Evolutionary conservation across 2,888 invertebrate genomes (phyloP).

Genomic region (Stictocephala bisonia): DNA sequence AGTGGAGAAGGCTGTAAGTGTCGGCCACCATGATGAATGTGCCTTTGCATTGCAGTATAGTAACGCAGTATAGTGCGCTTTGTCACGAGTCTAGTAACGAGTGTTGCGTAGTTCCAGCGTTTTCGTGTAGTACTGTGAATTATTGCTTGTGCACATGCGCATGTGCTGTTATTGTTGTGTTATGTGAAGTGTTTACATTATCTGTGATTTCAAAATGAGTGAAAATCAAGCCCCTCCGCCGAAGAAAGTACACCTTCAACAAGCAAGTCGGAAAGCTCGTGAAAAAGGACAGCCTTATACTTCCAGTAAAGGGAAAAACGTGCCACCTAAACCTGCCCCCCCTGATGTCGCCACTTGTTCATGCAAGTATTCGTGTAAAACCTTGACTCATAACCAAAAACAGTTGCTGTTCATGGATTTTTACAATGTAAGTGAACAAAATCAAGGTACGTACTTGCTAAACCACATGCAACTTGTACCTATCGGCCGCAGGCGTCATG

Average conservation of each 20-base stretch:
- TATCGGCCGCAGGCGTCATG: slow-evolving; percentile 36
- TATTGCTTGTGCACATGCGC: background rate
- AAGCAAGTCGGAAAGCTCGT: slow-evolving; percentile 23
- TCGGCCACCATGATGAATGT: slow-evolving; percentile 44
- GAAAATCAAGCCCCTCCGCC: slow-evolving; percentile 5
- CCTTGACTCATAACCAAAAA: slow-evolving; percentile 27
- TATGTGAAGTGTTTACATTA: background rate
- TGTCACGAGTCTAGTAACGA: too few species aligned
- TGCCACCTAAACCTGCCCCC: slow-evolving; percentile 21
- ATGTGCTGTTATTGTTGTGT: too few species aligned
- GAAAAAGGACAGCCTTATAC: slow-evolving; percentile 39
- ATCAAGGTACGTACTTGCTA: slow-evolving; percentile 37
- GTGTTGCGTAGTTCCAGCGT: slow-evolving; percentile 2
- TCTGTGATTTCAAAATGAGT: slow-evolving; percentile 1
- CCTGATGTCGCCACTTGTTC: slow-evolving; percentile 26
- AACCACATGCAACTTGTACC: slow-evolving; percentile 43
- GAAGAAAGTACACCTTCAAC: slow-evolving; percentile 21
- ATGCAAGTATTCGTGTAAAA: slow-evolving; percentile 40
- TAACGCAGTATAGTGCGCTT: background rate
- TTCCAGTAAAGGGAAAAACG: slow-evolving; percentile 32
- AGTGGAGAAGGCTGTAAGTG: slow-evolving; percentile 14
- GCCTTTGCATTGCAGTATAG: slow-evolving; percentile 23
- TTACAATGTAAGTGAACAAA: slow-evolving; percentile 41
- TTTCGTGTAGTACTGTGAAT: slow-evolving; percentile 1
- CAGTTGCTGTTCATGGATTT: slow-evolving; percentile 41